Conservation (phyloP, 1,140 invertebrate genomes). For the Papilio machaon region DNA sequence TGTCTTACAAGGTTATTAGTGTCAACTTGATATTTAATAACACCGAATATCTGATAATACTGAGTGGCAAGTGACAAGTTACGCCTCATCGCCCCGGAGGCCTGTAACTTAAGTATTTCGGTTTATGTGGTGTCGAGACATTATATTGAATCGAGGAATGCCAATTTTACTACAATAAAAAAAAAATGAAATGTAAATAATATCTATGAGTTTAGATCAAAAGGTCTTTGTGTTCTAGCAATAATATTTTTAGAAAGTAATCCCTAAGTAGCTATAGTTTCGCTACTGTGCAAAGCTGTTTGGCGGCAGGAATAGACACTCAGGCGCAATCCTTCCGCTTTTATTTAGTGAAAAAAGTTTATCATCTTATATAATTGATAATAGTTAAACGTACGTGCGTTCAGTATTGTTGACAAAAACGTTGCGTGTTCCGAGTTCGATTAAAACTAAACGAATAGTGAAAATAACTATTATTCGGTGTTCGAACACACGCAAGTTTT, state of each 20-base stretch:
- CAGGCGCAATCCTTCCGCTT: not conserved
- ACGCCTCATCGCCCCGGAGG: not conserved
- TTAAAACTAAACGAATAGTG: not conserved
- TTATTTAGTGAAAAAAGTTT: not conserved
- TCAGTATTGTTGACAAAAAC: conserved; percentile 4
- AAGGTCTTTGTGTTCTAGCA: not conserved
- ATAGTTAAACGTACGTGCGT: not conserved
- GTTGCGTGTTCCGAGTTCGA: not conserved
- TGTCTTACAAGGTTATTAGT: not conserved
- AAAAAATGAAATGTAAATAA: too few species aligned
- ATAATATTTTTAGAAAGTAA: not conserved
- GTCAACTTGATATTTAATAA: conserved; percentile 7
- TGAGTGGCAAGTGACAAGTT: not conserved
- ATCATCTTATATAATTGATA: not conserved
- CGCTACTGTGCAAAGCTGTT: not conserved
- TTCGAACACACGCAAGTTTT: not conserved
- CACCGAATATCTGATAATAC: not conserved
- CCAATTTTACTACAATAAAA: not conserved
- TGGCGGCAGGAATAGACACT: not conserved
- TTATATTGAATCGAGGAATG: not conserved
- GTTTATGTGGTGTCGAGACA: not conserved
- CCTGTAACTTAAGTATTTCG: conserved; percentile 3
- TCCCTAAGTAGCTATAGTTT: not conserved
- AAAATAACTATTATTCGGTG: not conserved
- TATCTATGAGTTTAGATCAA: not conserved